Evolutionary conservation across 1,140 invertebrate genomes (phyloP), one percentile per base, ranked within the genome.

Genomic region (Mesaphorura yosii): DNA sequence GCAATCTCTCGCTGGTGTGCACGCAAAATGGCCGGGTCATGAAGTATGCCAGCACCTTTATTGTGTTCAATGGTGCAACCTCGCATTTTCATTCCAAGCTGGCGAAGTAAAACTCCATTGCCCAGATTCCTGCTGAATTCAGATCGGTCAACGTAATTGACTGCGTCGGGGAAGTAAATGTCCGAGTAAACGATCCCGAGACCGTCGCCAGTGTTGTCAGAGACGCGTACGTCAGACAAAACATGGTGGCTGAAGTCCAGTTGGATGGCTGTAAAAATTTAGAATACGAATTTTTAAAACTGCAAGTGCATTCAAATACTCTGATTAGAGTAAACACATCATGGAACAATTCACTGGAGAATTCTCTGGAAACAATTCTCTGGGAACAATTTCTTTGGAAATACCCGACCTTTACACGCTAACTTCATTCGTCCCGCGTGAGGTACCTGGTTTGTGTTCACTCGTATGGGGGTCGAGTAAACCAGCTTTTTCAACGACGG

Each of bases 231-330:
- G 59, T 85, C 84, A 65, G 90, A 83, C 57, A 97, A 73, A 23
- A 86, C 83, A 66, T 98, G 92, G 48, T 86, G 79, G 47, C 91
- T 87, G 69, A 97, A 94, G 70, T 98, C 95, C 51, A 98, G 86
- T 73, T 95, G 91, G 2, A 98, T 69, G 0, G 93, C 95, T 71
- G 68, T 19, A 65, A 64, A 48, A 31, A 25, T 48, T 48, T 48
- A 31, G 15, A 37, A 34, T 12, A 34, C 10, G 10, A 10, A 34
- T 34, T 20, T 12, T 14, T 14, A 44, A 14, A 12, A n/a, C 15
- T n/a, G 12, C 41, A 44, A 12, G 15, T 12, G n/a, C 12, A 37
- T 12, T 12, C n/a, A 37, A 37, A 37, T 12, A 12, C 41, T 12
- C 15, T 10, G 10, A n/a, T n/a, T n/a, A n/a, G n/a, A n/a, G n/a